Evolutionary conservation across 2,113 vertebrate species (phyloP).

Genomic region (Sigmodon hispidus): DNA sequence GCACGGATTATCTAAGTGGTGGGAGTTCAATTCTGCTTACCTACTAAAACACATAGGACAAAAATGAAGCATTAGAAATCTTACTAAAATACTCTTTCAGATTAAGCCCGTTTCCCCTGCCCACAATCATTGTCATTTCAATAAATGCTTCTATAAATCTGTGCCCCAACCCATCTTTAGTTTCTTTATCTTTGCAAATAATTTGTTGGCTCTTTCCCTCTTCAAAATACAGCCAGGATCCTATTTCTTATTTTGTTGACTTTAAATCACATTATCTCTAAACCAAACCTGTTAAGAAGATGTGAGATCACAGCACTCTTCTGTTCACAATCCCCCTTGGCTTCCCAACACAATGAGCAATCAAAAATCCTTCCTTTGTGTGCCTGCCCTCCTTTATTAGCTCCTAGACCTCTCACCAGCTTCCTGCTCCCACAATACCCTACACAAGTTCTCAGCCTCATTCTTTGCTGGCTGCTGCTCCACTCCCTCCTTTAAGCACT

Average conservation of each 20-base stretch:
- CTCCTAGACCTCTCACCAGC: background rate
- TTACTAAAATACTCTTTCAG: background rate
- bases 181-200: conserved; percentile 18
- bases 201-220: background rate
- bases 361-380: background rate
- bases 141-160: background rate
- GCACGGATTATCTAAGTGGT: background rate
- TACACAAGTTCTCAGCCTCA: background rate
- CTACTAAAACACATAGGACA: background rate
- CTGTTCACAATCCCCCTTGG: background rate
- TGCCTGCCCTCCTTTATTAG: background rate
- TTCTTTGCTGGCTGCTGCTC: background rate
- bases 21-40: background rate
- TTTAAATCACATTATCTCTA: background rate
- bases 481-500: background rate
- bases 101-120: background rate
- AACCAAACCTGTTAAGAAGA: background rate
- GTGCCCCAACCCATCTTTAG: background rate
- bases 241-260: background rate
- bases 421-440: background rate
- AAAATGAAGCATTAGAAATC: background rate
- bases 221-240: background rate
- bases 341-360: conserved; percentile 24
- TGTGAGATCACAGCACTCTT: background rate
- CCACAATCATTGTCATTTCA: background rate